Base-by-base conservation (phyloP, 1,140 invertebrate genomes). In the Helicoverpa armigera region DNA sequence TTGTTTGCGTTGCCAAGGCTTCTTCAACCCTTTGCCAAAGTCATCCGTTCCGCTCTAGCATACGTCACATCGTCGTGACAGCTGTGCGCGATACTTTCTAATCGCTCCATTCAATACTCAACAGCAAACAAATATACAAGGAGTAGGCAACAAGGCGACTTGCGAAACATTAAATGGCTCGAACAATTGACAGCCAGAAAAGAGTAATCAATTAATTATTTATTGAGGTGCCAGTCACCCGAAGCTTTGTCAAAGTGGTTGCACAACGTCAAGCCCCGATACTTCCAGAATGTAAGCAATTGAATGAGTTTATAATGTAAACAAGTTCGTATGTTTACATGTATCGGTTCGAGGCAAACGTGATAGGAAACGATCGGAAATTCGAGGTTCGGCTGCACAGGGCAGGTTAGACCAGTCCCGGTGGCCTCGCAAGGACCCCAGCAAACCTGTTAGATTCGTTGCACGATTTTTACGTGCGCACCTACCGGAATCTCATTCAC, bases 391-490 rank as follows among this genome's bases (percentile, higher is more conserved):
- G 92, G 90, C 87, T 88, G 90, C 89, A 88, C 91, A 90, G 90
- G 92, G 94, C 94, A 94, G 94, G 92, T 95, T 94, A 95, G 94
- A 95, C 94, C 94, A 94, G 94, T 95, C 94, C 92, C 91, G 89
- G 88, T 92, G 94, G 90, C 92, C 91, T 94, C 92, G 88, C 94
- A 94, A 95, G 92, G 93, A 95, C 92, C 91, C 91, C 93, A 91
- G 92, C 90, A 95, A 95, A 95, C 93, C 93, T 95, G 93, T 95
- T 94, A 94, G 93, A 95, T 95, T 94, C 91, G 93, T 95, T 94
- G 93, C 92, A 94, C 92, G 93, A 95, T 95, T 95, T 95, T 95
- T 95, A 95, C 93, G 93, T 94, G 92, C 91, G 91, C 92, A 92
- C 91, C 93, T 94, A 94, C 92, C 92, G 94, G 92, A 94, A 93